Evolutionary conservation across 92 coral and sea anemone genomes (phyloP).

Genomic region (Umimayanthus kanabou): DNA sequence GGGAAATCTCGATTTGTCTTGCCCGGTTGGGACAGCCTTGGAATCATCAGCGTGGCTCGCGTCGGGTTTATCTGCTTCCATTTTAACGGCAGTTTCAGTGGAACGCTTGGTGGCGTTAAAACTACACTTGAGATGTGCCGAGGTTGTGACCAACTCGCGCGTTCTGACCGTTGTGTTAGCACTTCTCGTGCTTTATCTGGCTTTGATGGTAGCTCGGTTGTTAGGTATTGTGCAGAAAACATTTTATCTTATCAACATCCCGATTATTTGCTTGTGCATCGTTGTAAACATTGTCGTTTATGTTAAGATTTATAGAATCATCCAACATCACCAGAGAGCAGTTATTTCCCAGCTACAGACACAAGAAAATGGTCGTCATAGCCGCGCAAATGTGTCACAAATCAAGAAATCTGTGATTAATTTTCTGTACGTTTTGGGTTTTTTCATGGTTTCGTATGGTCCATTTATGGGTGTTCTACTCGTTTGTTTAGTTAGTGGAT

Average conservation of each 20-base stretch:
- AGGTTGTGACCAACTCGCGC: constrained; percentile 43
- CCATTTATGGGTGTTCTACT: constrained; percentile 47
- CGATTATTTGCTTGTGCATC: constrained; percentile 23
- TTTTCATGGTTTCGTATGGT: constrained; percentile 36
- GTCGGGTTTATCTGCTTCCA: constrained; percentile 33
- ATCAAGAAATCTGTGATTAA: constrained; percentile 43
- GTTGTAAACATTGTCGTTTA: constrained; percentile 19
- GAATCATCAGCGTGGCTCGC: constrained; percentile 44
- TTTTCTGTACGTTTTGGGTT: constrained; percentile 42
- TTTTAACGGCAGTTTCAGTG: constrained; percentile 36
- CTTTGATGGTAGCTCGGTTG: constrained; percentile 19
- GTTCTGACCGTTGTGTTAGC: constrained; percentile 1
- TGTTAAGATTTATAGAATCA: constrained; percentile 34
- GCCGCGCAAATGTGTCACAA: neutral
- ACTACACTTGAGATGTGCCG: constrained; percentile 39
- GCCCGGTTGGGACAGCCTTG: constrained; percentile 44
- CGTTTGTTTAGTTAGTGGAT: constrained; percentile 14
- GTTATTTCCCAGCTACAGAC: constrained; percentile 36
- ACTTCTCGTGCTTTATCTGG: neutral
- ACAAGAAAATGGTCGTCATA: neutral
- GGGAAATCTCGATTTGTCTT: constrained; percentile 27
- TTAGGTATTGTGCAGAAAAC: constrained; percentile 14
- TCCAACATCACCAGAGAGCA: constrained; percentile 27
- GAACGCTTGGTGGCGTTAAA: constrained; percentile 48
- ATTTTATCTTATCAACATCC: constrained; percentile 14